Evolutionary conservation across 2,888 invertebrate species (phyloP).

Genomic region (Romanomermis culicivorax): DNA sequence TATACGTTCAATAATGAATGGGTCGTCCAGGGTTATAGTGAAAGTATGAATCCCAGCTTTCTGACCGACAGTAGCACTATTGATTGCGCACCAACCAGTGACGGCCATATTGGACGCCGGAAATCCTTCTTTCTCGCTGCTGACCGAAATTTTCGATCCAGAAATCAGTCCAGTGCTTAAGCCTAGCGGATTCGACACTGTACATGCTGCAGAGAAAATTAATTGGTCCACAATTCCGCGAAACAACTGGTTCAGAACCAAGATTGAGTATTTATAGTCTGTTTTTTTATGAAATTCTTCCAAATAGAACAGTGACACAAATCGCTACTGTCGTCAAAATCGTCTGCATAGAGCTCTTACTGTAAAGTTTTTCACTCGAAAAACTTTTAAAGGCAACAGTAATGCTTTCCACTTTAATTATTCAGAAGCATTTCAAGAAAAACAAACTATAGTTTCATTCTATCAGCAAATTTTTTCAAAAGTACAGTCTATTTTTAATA

Average conservation of each 20-base stretch:
- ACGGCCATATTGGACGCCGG: not conserved
- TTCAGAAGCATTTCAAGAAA: too few relatives aligned
- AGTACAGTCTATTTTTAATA: too few relatives aligned
- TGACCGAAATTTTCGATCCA: not conserved
- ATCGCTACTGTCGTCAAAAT: too few relatives aligned
- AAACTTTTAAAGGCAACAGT: too few relatives aligned
- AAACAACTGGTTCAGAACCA: not conserved
- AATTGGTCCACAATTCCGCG: not conserved
- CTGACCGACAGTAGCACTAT: not conserved
- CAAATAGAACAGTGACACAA: too few relatives aligned
- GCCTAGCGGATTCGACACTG: conserved; percentile 12
- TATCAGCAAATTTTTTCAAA: too few relatives aligned
- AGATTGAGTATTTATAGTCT: not conserved
- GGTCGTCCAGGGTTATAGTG: conserved; percentile 15
- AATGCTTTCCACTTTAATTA: too few relatives aligned
- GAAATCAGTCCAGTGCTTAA: conserved; percentile 5
- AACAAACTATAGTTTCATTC: too few relatives aligned
- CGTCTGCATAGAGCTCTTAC: too few relatives aligned
- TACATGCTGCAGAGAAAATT: conserved; percentile 8
- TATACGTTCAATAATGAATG: conserved; percentile 18
- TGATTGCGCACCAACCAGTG: conserved; percentile 10
- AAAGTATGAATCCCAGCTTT: conserved; percentile 11
- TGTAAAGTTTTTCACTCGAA: too few relatives aligned
- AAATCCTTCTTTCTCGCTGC: not conserved
- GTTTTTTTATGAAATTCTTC: too few relatives aligned